phyloP scores from a whole-genome alignment of 2,113 vertebrate genomes.

The Hemichromis elongatus region DNA sequence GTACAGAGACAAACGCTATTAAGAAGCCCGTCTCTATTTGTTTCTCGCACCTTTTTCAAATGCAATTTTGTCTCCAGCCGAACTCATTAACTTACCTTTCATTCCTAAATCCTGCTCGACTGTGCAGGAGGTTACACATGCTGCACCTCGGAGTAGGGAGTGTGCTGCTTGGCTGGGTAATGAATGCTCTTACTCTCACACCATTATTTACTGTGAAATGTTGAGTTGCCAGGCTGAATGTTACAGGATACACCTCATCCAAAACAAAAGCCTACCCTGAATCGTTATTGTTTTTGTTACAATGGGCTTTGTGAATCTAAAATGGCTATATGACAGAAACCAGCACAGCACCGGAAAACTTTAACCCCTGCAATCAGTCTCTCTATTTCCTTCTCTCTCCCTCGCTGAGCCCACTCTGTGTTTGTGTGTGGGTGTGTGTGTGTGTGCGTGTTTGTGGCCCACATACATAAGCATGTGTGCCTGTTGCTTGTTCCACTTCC shows the following conservation, averaged over 20 bases:
- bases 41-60: conserved; percentile 26
- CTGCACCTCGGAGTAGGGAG: conserved; percentile 15
- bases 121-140: conserved; percentile 34
- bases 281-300: conserved; percentile 30
- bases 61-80: conserved; percentile 33
- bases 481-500: conserved; percentile 55
- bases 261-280: conserved; percentile 11
- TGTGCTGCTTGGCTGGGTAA: conserved; percentile 44
- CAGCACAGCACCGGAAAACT: neutral
- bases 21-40: conserved; percentile 33
- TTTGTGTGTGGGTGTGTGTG: neutral
- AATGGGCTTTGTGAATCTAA: conserved; percentile 35
- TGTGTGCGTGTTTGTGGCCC: neutral
- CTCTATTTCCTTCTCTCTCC: neutral
- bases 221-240: conserved; percentile 18
- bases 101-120: conserved; percentile 44
- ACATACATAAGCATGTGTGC: neutral
- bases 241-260: conserved; percentile 33
- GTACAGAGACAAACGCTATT: conserved; percentile 35
- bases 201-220: conserved; percentile 52
- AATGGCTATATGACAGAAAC: conserved; percentile 25
- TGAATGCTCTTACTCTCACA: conserved; percentile 25
- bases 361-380: conserved; percentile 36
- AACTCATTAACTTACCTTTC: conserved; percentile 62
- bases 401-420: neutral